A percentile compares a stretch with the other conserved stretches of the same genome.
Conservation (phyloP, 2,113 vertebrate genomes). For the Datnioides undecimradiatus region DNA sequence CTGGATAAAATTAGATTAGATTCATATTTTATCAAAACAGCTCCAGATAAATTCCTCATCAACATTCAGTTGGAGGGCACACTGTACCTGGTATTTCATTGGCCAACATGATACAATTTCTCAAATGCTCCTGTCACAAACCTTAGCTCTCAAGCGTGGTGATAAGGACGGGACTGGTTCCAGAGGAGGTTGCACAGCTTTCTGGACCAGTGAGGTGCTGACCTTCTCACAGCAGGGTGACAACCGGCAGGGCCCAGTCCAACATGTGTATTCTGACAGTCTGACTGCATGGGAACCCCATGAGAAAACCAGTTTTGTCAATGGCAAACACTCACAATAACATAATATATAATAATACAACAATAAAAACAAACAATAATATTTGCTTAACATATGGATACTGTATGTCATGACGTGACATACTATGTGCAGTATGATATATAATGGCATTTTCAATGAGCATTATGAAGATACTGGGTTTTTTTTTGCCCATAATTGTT, state of each 20-base stretch:
- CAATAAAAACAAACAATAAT: neutral
- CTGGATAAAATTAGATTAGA: neutral
- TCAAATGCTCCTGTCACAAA: slow-evolving; percentile 49
- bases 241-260: slow-evolving; percentile 19
- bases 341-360: too few relatives aligned
- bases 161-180: slow-evolving; percentile 32
- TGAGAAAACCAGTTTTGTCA: slow-evolving; percentile 38
- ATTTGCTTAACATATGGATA: neutral
- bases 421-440: neutral
- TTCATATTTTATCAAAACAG: neutral
- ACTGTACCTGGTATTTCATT: neutral
- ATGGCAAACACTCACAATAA: neutral
- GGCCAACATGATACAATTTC: neutral
- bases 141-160: neutral
- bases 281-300: slow-evolving; percentile 34
- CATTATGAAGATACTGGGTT: neutral
- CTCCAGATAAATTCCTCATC: neutral
- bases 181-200: slow-evolving; percentile 17
- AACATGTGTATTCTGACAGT: slow-evolving; percentile 66
- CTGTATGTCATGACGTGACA: neutral
- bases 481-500: too few relatives aligned
- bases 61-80: slow-evolving; percentile 6
- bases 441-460: neutral
- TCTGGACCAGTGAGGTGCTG: slow-evolving; percentile 44
- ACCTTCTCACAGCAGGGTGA: slow-evolving; percentile 68